Conservation (phyloP, 1,140 invertebrate species). For the Atta texana region DNA sequence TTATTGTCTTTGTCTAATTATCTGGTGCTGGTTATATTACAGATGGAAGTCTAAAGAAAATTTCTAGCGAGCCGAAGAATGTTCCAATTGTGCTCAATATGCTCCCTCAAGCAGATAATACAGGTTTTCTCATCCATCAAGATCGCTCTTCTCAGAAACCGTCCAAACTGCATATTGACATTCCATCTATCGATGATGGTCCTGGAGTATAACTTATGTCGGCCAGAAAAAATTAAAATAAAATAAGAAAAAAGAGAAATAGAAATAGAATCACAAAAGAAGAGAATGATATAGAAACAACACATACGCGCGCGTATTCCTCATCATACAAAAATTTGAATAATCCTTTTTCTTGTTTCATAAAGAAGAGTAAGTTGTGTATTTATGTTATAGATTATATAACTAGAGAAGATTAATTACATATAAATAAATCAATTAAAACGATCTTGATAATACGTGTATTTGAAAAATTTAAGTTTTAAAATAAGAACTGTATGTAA, state of each 20-base stretch:
- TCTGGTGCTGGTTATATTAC: slow-evolving; percentile 78
- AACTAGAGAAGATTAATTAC: background rate
- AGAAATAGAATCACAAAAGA: background rate
- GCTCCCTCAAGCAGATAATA: slow-evolving; percentile 70
- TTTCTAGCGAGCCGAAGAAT: slow-evolving; percentile 79
- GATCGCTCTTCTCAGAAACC: slow-evolving; percentile 70
- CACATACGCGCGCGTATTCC: background rate
- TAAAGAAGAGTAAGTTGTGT: background rate
- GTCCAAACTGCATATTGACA: slow-evolving; percentile 80
- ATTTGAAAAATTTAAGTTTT: too few species aligned
- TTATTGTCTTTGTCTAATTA: slow-evolving; percentile 70
- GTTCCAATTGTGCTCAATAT: slow-evolving; percentile 73
- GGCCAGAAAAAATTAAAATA: background rate
- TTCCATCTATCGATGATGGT: slow-evolving; percentile 81
- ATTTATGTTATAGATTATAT: background rate
- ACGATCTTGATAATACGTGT: too few species aligned
- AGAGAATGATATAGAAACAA: background rate
- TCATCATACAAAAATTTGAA: background rate
- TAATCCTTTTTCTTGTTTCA: background rate
- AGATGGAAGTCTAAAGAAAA: slow-evolving; percentile 81
- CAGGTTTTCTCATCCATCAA: slow-evolving; percentile 75
- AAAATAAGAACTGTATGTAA: too few species aligned
- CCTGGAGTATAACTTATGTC: slow-evolving; percentile 68
- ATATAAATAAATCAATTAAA: background rate
- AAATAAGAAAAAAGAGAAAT: background rate